Evolutionary conservation across 2,888 invertebrate species (phyloP).

Genomic region (Pachydiplax longipennis): DNA sequence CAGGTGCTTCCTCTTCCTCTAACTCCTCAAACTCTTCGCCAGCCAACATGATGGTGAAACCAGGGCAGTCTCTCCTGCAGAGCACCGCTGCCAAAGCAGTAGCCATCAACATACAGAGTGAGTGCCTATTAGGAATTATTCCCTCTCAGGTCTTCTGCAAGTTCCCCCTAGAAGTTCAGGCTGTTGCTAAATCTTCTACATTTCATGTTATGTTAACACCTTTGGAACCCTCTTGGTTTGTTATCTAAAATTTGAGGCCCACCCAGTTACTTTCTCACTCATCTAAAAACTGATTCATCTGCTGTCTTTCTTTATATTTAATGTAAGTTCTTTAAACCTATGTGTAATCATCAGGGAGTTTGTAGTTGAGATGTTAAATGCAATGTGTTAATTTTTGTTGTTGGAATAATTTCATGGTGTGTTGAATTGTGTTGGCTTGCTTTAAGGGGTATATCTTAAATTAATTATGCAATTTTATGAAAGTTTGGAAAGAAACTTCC

Average conservation of each 20-base stretch:
- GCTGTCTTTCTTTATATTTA: neutral
- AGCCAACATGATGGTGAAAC: constrained; percentile 57
- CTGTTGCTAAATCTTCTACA: neutral
- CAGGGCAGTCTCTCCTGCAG: constrained; percentile 65
- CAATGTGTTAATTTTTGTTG: neutral
- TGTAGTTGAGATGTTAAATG: neutral
- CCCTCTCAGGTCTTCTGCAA: constrained; percentile 18
- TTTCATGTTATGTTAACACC: neutral
- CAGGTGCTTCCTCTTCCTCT: constrained; percentile 19
- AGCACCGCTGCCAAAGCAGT: constrained; percentile 50
- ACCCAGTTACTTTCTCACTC: too few species aligned
- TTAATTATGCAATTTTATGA: too few species aligned
- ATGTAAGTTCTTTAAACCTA: neutral
- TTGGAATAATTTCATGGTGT: too few species aligned
- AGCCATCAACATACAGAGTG: constrained; percentile 51
- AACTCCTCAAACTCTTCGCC: constrained; percentile 34
- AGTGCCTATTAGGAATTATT: constrained; percentile 45
- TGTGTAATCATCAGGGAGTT: neutral
- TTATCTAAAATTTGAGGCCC: neutral
- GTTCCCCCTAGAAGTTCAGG: neutral
- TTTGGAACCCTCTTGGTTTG: neutral
- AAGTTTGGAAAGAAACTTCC: too few species aligned
- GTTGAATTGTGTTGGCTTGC: too few species aligned
- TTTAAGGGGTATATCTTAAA: too few species aligned
- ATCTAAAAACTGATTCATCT: neutral